Conservation (phyloP, 2,113 vertebrate species). For the Xenopus laevis region DNA sequence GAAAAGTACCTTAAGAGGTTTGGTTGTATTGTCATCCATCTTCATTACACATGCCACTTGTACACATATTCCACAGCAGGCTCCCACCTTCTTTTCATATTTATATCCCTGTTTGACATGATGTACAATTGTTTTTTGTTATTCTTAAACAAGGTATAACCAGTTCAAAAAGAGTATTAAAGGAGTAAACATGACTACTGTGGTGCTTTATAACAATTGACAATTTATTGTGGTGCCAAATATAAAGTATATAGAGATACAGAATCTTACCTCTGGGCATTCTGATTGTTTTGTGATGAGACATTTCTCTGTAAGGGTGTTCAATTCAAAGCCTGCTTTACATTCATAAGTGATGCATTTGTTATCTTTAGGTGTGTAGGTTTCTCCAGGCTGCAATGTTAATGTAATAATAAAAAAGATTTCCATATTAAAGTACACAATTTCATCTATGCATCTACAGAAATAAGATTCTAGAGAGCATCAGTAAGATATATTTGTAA, state of each 20-base stretch:
- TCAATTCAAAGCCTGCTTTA: not conserved
- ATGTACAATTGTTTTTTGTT: too few species aligned
- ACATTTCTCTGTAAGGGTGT: not conserved
- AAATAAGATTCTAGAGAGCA: too few species aligned
- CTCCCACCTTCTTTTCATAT: slow-evolving; percentile 47
- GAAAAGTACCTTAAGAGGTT: slow-evolving; percentile 52
- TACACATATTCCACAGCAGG: slow-evolving; percentile 78
- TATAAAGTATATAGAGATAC: too few species aligned
- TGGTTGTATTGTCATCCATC: not conserved
- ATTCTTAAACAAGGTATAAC: too few species aligned
- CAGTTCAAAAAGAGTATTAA: too few species aligned
- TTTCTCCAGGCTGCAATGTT: not conserved
- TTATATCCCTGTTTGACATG: slow-evolving; percentile 61
- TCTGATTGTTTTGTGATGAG: not conserved
- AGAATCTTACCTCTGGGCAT: slow-evolving; percentile 22
- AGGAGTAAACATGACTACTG: too few species aligned
- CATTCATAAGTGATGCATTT: not conserved
- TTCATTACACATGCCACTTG: slow-evolving; percentile 3
- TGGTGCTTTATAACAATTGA: too few species aligned
- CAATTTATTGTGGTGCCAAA: too few species aligned
- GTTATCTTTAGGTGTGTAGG: not conserved
- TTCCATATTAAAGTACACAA: too few species aligned
- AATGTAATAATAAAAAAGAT: too few species aligned
- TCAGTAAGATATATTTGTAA: not conserved
- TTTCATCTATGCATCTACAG: too few species aligned